Percentiles rank a stretch among this genome's conserved stretches.
Evolutionary conservation across 2,888 invertebrate genomes (phyloP).

Genomic region (Dioctria rufipes): DNA sequence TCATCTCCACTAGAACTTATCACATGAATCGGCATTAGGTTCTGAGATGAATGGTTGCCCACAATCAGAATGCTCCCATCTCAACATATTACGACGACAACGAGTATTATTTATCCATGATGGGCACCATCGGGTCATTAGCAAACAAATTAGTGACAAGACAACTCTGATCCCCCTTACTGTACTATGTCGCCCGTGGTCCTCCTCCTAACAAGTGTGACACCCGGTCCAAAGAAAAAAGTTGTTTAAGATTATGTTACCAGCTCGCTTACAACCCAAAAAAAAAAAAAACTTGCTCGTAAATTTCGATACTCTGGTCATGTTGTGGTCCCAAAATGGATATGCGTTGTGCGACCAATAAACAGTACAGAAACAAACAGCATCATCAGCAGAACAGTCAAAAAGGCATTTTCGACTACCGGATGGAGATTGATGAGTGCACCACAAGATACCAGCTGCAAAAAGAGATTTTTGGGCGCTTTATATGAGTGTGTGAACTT

Average conservation of each 20-base stretch:
- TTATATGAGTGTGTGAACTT: conserved; percentile 38
- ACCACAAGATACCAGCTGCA: conserved; percentile 30
- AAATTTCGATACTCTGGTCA: conserved; percentile 4
- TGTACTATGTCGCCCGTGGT: neutral
- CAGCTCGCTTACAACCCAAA: conserved; percentile 30
- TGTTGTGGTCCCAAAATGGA: conserved; percentile 19
- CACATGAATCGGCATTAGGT: neutral
- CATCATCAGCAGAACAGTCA: neutral
- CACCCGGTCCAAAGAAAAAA: conserved; percentile 16
- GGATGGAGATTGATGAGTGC: conserved; percentile 44
- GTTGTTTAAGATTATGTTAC: conserved; percentile 32
- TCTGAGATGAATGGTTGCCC: neutral
- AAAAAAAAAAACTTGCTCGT: conserved; percentile 16
- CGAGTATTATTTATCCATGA: neutral
- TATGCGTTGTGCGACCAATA: conserved; percentile 6
- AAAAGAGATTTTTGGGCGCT: conserved; percentile 10
- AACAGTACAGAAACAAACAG: neutral
- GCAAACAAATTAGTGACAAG: conserved; percentile 48
- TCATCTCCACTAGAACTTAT: conserved; percentile 10
- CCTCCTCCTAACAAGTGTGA: neutral
- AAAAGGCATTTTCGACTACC: neutral
- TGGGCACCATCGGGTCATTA: conserved; percentile 22
- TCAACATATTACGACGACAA: neutral
- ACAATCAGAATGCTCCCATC: conserved; percentile 8
- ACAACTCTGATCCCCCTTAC: conserved; percentile 8